A percentile compares a stretch with the other conserved stretches of the same genome.
Conservation (phyloP, 2,888 invertebrate genomes). For the Eupeodes luniger region DNA sequence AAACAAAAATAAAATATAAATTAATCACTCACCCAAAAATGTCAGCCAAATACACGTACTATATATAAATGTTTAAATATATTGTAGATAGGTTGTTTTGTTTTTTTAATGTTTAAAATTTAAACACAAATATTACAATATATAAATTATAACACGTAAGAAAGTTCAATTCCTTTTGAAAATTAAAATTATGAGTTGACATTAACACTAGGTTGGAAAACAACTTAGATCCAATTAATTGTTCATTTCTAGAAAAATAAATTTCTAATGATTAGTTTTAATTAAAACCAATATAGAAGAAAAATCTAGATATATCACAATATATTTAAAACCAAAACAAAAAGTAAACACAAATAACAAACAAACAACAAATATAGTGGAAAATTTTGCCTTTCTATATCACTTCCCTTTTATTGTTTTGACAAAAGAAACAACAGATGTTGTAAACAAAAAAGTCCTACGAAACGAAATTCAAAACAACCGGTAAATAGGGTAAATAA, state of each 20-base stretch:
- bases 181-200: not conserved
- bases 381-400: conserved; percentile 16
- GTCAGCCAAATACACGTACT: not conserved
- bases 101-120: not conserved
- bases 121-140: conserved; percentile 7
- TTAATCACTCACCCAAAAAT: conserved; percentile 44
- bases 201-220: conserved; percentile 3
- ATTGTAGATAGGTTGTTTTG: too few species aligned
- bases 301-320: not conserved
- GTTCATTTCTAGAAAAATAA: conserved; percentile 12
- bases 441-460: conserved; percentile 40
- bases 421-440: conserved; percentile 9
- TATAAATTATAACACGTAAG: conserved; percentile 29
- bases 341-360: conserved; percentile 12
- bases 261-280: conserved; percentile 17
- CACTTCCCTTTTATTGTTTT: conserved; percentile 38
- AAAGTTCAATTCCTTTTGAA: not conserved
- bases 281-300: conserved; percentile 7
- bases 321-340: not conserved
- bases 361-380: conserved; percentile 7
- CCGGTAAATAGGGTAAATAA: conserved; percentile 1
- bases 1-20: not conserved
- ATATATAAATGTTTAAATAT: too few species aligned
- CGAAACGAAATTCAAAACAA: conserved; percentile 16
- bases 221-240: conserved; percentile 5